phyloP scores from a whole-genome alignment of 2,113 vertebrate species.

The Corythornis cristatus region DNA sequence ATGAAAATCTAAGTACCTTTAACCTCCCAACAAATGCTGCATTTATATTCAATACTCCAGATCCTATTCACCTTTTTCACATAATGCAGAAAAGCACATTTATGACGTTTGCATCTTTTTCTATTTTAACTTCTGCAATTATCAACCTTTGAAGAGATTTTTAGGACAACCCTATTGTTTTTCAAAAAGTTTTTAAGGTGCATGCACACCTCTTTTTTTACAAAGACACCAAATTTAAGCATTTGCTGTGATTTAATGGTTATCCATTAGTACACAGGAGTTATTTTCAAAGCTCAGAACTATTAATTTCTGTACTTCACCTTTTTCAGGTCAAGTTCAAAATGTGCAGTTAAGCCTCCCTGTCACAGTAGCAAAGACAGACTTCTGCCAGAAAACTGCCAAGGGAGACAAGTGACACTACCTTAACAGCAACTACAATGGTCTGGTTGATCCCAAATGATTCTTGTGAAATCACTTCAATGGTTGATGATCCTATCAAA shows the following conservation, averaged over 20 bases:
- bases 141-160: not conserved
- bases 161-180: not conserved
- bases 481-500: slow-evolving; percentile 80
- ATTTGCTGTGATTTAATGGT: not conserved
- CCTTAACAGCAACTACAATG: slow-evolving; percentile 75
- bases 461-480: slow-evolving; percentile 89
- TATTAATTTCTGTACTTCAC: not conserved
- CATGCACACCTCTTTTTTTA: not conserved
- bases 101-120: not conserved
- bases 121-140: not conserved
- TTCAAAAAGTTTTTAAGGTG: not conserved
- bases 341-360: not conserved
- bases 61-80: not conserved
- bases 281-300: not conserved
- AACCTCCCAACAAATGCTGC: not conserved
- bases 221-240: not conserved
- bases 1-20: not conserved
- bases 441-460: slow-evolving; percentile 82
- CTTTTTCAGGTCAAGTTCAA: not conserved
- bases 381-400: not conserved
- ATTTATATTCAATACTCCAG: not conserved
- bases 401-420: slow-evolving; percentile 1
- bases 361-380: not conserved
- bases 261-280: not conserved
- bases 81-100: not conserved